Evolutionary conservation across 1,140 invertebrate species (phyloP).

Genomic region (Rhopalosiphum maidis): DNA sequence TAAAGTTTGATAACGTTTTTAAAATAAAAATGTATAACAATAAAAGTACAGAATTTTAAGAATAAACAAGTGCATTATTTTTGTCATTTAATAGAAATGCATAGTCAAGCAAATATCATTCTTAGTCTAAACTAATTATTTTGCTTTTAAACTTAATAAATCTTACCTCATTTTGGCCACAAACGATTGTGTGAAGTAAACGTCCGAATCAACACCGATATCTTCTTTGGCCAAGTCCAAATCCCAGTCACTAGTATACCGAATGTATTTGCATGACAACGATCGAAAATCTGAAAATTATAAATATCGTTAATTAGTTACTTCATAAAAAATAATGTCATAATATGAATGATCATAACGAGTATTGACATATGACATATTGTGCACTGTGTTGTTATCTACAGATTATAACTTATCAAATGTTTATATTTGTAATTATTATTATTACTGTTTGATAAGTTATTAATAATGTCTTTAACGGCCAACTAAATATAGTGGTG

Average conservation of each 20-base stretch:
- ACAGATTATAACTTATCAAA: not conserved
- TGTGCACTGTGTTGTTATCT: not conserved
- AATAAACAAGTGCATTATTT: not conserved
- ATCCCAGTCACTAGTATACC: constrained; percentile 59
- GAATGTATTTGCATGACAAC: constrained; percentile 36
- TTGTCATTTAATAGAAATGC: not conserved
- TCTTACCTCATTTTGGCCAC: constrained; percentile 61
- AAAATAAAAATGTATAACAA: not conserved
- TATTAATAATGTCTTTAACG: not conserved
- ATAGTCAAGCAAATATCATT: not conserved
- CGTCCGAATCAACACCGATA: constrained; percentile 60
- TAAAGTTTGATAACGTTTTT: not conserved
- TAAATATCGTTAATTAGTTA: not conserved
- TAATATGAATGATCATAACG: not conserved
- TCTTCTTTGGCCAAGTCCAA: constrained; percentile 60
- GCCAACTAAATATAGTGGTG: not conserved
- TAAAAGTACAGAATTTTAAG: not conserved
- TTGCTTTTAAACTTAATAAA: not conserved
- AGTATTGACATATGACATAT: not conserved
- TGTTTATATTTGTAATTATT: not conserved
- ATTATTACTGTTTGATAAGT: not conserved
- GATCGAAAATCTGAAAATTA: constrained; percentile 36
- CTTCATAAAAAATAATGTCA: too few species aligned
- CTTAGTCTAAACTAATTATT: not conserved
- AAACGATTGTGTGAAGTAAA: constrained; percentile 61